These are phyloP conservation scores for Brachyopa scutellaris DNA, from an alignment of 2,888 invertebrate genomes.

Conservation along the genomic window DNA sequence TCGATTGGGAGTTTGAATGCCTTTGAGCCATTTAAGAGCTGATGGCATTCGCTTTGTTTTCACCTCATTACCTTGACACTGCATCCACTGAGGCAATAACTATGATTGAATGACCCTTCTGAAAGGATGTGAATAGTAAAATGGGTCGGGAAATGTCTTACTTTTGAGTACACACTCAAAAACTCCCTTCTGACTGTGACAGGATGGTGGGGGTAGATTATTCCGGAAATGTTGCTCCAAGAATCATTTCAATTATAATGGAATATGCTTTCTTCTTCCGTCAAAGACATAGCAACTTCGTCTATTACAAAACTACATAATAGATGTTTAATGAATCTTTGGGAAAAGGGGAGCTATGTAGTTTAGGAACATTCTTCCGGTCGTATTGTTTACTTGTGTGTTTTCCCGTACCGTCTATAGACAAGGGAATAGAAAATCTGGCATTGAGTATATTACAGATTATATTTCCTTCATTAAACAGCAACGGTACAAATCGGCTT, in stretches of 20 bases:
- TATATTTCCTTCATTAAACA: not conserved
- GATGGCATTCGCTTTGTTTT: not conserved
- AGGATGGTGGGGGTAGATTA: not conserved
- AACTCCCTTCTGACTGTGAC: conserved; percentile 1
- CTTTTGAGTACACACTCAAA: not conserved
- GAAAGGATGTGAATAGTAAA: not conserved
- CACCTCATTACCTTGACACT: conserved; percentile 19
- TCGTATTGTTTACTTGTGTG: too few relatives aligned
- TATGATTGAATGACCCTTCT: not conserved
- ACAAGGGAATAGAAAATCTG: not conserved
- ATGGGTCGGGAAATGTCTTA: not conserved
- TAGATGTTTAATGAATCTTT: too few relatives aligned
- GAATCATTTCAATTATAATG: conserved; percentile 1
- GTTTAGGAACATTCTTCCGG: too few relatives aligned
- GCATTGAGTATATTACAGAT: not conserved
- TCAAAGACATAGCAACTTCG: not conserved
- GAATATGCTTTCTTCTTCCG: not conserved
- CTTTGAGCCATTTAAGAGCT: not conserved
- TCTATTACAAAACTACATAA: too few relatives aligned
- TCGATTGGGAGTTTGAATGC: not conserved
- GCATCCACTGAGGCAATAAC: conserved; percentile 13
- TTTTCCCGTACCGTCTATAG: too few relatives aligned
- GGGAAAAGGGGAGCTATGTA: too few relatives aligned
- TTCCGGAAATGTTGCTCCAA: not conserved
- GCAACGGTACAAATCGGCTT: not conserved